These are phyloP conservation scores for Myotis planiceps DNA, from an alignment of 2,797 vertebrate genomes.

Conservation along the genomic window DNA sequence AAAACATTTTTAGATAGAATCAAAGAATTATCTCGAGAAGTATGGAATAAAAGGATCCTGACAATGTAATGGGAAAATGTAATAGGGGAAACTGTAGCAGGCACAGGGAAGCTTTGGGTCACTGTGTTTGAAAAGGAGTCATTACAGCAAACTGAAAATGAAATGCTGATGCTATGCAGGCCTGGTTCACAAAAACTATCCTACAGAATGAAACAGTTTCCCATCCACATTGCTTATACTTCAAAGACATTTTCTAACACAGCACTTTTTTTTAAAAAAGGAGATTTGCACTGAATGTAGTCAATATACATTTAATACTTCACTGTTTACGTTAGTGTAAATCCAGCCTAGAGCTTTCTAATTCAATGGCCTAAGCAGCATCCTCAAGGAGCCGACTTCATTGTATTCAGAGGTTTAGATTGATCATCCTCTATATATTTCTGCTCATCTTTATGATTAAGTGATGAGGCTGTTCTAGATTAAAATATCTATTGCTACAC, in stretches of 20 bases:
- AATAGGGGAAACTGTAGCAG: neutral
- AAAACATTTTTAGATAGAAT: neutral
- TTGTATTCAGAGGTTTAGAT: neutral
- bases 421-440: neutral
- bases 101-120: neutral
- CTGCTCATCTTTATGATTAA: slow-evolving; percentile 15
- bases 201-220: neutral
- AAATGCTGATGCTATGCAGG: neutral
- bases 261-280: neutral
- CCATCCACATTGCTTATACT: neutral
- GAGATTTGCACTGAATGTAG: neutral
- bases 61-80: neutral
- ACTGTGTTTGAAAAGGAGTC: neutral
- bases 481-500: neutral
- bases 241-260: neutral
- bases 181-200: neutral
- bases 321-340: neutral
- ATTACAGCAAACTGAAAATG: neutral
- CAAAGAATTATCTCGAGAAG: neutral
- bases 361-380: neutral
- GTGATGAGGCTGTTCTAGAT: neutral
- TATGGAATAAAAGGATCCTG: neutral
- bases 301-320: neutral
- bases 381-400: neutral
- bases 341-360: neutral